Percentiles rank a stretch among this genome's conserved stretches.
phyloP scores from a whole-genome alignment of 2,797 vertebrate genomes.

The Hemitrygon akajei region DNA sequence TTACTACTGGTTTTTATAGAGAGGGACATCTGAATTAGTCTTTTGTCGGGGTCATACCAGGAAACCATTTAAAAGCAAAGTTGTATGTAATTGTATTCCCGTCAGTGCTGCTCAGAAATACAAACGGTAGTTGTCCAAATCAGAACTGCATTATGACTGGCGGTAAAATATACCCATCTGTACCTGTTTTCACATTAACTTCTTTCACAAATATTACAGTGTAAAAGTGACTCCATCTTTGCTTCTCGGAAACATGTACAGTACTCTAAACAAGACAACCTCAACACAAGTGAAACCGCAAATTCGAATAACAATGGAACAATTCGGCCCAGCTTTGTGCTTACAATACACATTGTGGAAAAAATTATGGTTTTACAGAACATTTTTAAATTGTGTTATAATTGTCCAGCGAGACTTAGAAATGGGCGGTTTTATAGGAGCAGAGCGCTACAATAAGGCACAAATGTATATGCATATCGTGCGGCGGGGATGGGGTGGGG shows the following conservation, averaged over 20 bases:
- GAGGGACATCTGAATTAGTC: neutral
- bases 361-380: neutral
- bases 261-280: neutral
- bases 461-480: neutral
- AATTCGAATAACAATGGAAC: neutral
- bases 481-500: neutral
- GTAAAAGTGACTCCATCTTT: neutral
- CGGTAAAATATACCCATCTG: neutral
- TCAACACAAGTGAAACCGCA: neutral
- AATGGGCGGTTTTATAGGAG: neutral
- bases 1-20: neutral
- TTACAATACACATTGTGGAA: neutral
- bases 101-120: neutral
- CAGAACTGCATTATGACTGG: neutral
- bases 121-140: neutral
- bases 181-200: neutral
- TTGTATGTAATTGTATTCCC: neutral
- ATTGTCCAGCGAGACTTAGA: conserved; percentile 10
- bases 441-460: neutral
- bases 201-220: neutral
- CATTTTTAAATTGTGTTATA: neutral
- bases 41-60: neutral
- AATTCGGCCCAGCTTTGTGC: neutral
- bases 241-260: neutral
- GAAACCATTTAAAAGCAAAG: neutral